These are phyloP conservation scores for Orthosia cruda DNA, from an alignment of 2,888 invertebrate species.

Conservation along the genomic window DNA sequence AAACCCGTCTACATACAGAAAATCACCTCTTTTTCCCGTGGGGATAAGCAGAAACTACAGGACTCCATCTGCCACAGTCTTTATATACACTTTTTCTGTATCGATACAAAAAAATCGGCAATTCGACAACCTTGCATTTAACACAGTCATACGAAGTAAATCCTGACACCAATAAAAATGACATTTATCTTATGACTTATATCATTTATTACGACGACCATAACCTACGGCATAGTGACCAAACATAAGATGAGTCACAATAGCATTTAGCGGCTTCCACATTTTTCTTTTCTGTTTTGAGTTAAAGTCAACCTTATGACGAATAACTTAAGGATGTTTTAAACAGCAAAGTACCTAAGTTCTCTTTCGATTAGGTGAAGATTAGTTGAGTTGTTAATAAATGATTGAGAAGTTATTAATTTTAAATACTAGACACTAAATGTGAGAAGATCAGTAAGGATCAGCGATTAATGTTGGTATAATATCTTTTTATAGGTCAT, in stretches of 20 bases:
- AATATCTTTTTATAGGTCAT: slow-evolving; percentile 8
- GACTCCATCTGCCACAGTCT: too few relatives aligned
- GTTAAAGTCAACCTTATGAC: slow-evolving; percentile 10
- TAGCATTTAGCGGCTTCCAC: neutral
- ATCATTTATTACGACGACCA: slow-evolving; percentile 59
- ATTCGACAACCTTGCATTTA: neutral
- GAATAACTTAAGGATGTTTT: neutral
- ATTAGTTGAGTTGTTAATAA: slow-evolving; percentile 25
- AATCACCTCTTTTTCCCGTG: too few relatives aligned
- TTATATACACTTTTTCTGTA: too few relatives aligned
- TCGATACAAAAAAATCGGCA: neutral
- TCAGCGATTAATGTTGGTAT: neutral
- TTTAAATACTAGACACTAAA: neutral
- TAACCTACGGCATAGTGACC: slow-evolving; percentile 74
- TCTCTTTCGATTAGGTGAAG: slow-evolving; percentile 1
- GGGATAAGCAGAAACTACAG: too few relatives aligned
- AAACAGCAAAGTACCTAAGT: neutral
- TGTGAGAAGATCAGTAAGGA: neutral
- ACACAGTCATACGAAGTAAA: neutral
- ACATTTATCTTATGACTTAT: slow-evolving; percentile 56
- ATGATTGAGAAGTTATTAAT: slow-evolving; percentile 27
- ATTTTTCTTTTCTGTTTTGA: slow-evolving; percentile 1
- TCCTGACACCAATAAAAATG: slow-evolving; percentile 27
- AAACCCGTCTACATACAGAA: too few relatives aligned
- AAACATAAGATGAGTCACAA: slow-evolving; percentile 59